These are phyloP conservation scores for Heterochromis multidens DNA, from an alignment of 2,113 vertebrate species.

Conservation along the genomic window DNA sequence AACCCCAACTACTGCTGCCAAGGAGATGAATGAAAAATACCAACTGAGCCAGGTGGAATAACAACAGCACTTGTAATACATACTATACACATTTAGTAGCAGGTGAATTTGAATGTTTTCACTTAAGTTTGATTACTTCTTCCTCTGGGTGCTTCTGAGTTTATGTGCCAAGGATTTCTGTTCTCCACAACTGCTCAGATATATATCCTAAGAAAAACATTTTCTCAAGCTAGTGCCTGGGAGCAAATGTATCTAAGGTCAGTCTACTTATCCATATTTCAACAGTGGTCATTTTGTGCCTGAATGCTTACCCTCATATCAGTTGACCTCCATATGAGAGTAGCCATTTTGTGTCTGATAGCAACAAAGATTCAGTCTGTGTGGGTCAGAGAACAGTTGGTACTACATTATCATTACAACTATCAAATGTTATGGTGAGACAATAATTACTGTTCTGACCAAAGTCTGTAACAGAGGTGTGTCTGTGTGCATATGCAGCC, in stretches of 20 bases:
- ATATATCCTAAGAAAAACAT: not conserved
- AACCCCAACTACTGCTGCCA: not conserved
- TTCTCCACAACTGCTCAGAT: not conserved
- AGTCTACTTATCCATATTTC: not conserved
- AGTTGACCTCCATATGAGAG: conserved; percentile 49
- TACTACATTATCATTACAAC: conserved; percentile 22
- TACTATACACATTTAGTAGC: not conserved
- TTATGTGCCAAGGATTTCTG: not conserved
- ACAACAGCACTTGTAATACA: not conserved
- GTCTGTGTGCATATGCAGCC: not conserved
- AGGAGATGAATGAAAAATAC: not conserved
- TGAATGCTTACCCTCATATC: not conserved
- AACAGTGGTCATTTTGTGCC: conserved; percentile 10
- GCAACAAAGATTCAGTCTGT: not conserved
- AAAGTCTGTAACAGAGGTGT: not conserved
- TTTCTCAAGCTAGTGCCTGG: not conserved
- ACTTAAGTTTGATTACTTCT: not conserved
- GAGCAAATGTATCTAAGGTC: not conserved
- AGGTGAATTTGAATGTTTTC: not conserved
- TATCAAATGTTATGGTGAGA: conserved; percentile 34
- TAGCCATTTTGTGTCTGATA: conserved; percentile 25
- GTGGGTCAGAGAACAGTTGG: conserved; percentile 37
- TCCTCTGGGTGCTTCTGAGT: not conserved
- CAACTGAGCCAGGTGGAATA: not conserved
- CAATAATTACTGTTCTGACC: conserved; percentile 35